A percentile compares a stretch with the other conserved stretches of the same genome.
These are phyloP conservation scores for Urosaurus nigricauda DNA, from an alignment of 2,797 vertebrate genomes.

Conservation along the genomic window DNA sequence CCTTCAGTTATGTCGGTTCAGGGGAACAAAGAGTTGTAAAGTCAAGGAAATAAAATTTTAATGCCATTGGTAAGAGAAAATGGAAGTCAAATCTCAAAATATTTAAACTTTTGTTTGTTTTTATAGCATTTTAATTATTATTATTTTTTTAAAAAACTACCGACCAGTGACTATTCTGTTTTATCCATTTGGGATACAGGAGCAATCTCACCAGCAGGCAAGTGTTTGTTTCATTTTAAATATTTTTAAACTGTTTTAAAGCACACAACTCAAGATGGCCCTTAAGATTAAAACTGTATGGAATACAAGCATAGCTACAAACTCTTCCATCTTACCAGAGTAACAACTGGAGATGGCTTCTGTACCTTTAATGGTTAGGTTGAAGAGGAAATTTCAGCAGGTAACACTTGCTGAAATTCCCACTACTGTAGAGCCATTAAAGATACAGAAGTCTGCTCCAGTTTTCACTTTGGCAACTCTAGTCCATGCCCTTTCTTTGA, in stretches of 20 bases:
- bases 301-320: not conserved
- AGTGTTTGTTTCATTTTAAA: not conserved
- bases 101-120: not conserved
- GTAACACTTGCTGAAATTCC: no score
- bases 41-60: no score
- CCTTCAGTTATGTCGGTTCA: no score
- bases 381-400: no score
- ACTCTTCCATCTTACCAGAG: not conserved
- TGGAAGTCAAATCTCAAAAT: no score
- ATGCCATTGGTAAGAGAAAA: no score
- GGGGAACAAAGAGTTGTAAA: no score
- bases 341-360: no score
- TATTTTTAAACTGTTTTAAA: not conserved
- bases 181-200: not conserved
- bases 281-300: not conserved
- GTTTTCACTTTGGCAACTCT: no score
- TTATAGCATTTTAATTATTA: not conserved
- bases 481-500: not conserved
- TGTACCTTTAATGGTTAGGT: no score
- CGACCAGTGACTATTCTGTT: not conserved
- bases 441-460: no score
- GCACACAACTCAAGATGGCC: not conserved
- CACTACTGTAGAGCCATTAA: no score
- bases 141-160: not conserved
- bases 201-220: not conserved